Evolutionary conservation across 2,113 vertebrate genomes (phyloP), one percentile per base, ranked within the genome.

Genomic region (Sorex araneus): DNA sequence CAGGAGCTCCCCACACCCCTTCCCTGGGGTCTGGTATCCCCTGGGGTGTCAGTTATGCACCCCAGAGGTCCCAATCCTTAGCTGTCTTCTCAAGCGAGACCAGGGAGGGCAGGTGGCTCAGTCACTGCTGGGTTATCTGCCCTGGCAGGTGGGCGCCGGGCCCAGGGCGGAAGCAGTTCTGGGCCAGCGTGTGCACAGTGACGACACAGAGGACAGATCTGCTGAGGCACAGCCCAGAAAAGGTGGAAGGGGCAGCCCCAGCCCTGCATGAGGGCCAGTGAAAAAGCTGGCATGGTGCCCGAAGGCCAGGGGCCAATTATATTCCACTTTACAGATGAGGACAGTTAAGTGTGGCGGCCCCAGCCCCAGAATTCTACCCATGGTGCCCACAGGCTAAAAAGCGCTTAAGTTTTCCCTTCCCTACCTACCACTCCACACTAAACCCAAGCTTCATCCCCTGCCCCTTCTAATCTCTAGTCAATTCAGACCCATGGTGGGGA

Each of bases 331-430:
- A 78, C 8, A 50, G 28, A 10, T 16, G 67, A 63, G 36, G 28
- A 63, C 74, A 63, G 34, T 45, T 43, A 63, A 2, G 27, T 57
- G 28, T 13, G 30, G 40, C 32, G 18, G n/a, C 77, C 76, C 69
- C 6, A 94, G 60, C n/a, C 16, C 45, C 16, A 6, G n/a, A 30
- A 18, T 23, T 60, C 21, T 25, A 21, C 23, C 30, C 36, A 32
- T 3, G 23, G 45, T 0, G 0, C 3, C 16, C 2, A 6, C 57
- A 6, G 6, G 1, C 28, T 40, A 9, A 73, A 75, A n/a, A 43
- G 36, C 6, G 36, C 74, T 27, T 69, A 54, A 70, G 69, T 6
- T 74, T 30, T 8, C 50, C 10, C 2, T 34, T 4, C 34, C 2
- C 19, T 2, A 27, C 34, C 67, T 87, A 34, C 40, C 30, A 7